These are phyloP conservation scores for Drosophila fuyamai DNA, from an alignment of 1,140 invertebrate genomes.

Conservation along the genomic window DNA sequence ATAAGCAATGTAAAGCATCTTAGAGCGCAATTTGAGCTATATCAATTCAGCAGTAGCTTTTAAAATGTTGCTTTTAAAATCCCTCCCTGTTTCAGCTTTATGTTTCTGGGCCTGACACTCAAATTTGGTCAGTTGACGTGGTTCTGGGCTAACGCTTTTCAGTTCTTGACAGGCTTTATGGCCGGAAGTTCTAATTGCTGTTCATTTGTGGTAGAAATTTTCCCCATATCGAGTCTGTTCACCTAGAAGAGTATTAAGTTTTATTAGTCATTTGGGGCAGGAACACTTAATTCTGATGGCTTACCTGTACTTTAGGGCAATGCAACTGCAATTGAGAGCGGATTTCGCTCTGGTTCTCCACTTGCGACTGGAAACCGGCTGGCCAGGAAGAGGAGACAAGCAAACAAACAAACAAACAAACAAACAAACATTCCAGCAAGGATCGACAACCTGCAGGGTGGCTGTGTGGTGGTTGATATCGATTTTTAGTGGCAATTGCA, in stretches of 20 bases:
- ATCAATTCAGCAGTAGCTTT: too few species aligned
- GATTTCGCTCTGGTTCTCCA: conserved; percentile 10
- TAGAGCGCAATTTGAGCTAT: too few species aligned
- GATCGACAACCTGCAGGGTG: conserved; percentile 76
- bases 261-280: conserved; percentile 11
- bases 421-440: conserved; percentile 66
- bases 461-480: conserved; percentile 53
- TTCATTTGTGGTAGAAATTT: conserved; percentile 35
- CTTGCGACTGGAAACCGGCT: conserved; percentile 34
- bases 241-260: conserved; percentile 17
- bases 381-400: conserved; percentile 15
- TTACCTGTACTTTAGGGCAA: conserved; percentile 40
- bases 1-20: too few species aligned
- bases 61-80: not conserved
- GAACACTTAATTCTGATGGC: conserved; percentile 26
- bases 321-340: conserved; percentile 37
- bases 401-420: conserved; percentile 9
- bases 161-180: conserved; percentile 57
- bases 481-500: conserved; percentile 74
- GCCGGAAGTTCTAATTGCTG: conserved; percentile 78
- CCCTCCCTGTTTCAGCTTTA: conserved; percentile 31
- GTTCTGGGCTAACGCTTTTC: conserved; percentile 71
- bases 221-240: conserved; percentile 17
- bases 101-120: conserved; percentile 44
- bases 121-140: conserved; percentile 60